A percentile compares a stretch with the other conserved stretches of the same genome.
Evolutionary conservation across 2,113 vertebrate species (phyloP).

Genomic region (Propithecus coquereli): DNA sequence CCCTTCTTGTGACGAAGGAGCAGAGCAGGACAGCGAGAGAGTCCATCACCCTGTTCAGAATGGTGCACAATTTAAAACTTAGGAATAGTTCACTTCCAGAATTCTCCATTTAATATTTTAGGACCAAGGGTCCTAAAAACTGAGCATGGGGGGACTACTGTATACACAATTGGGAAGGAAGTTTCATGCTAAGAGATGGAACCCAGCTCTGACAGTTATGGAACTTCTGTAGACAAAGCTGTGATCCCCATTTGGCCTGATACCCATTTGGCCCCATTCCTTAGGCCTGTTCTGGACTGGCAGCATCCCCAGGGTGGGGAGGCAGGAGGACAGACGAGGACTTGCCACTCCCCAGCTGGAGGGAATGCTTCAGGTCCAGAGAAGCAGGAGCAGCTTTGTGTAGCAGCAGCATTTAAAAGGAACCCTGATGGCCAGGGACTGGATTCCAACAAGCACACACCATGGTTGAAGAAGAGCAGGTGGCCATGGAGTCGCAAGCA

Average conservation of each 20-base stretch:
- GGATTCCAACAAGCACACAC: neutral
- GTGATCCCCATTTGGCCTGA: neutral
- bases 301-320: neutral
- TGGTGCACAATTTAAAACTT: neutral
- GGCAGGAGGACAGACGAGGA: neutral
- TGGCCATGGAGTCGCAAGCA: neutral
- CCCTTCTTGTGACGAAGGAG: neutral
- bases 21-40: neutral
- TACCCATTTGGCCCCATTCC: neutral
- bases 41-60: neutral
- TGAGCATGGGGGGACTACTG: neutral
- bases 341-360: neutral
- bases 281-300: neutral
- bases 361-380: neutral
- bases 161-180: neutral
- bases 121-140: too few relatives aligned
- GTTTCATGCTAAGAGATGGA: neutral
- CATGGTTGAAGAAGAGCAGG: neutral
- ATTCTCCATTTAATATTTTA: neutral
- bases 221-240: neutral
- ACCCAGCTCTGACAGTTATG: neutral
- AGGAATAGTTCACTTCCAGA: neutral
- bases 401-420: neutral
- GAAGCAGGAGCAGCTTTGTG: neutral
- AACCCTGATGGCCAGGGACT: accelerated